phyloP scores from a whole-genome alignment of 1,140 invertebrate species.

The Andrena cerasifolii region DNA sequence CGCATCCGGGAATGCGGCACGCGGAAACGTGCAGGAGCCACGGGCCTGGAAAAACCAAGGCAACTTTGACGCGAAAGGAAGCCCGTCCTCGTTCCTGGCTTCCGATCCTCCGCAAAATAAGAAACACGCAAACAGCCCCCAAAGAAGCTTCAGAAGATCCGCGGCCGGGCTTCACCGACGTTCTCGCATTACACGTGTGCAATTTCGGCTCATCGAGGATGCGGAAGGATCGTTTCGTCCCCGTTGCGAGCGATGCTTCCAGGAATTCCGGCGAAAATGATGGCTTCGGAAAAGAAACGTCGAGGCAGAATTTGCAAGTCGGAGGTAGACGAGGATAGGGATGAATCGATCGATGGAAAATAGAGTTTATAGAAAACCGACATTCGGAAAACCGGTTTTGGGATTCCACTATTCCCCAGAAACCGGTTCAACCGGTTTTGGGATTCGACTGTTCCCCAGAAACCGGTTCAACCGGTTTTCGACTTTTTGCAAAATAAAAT shows the following conservation, averaged over 20 bases:
- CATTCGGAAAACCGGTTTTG: no score
- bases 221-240: neutral
- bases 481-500: no score
- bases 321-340: no score
- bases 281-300: no score
- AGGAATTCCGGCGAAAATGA: neutral
- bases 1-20: neutral
- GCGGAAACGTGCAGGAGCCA: neutral
- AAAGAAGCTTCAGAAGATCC: slow-evolving; percentile 39
- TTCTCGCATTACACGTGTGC: neutral
- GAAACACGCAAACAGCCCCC: slow-evolving; percentile 40
- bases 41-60: slow-evolving; percentile 2
- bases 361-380: no score
- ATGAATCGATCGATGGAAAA: no score
- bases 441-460: no score
- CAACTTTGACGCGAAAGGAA: slow-evolving; percentile 58
- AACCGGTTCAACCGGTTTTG: no score
- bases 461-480: no score
- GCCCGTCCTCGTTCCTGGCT: slow-evolving; percentile 30
- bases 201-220: slow-evolving; percentile 1
- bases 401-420: no score
- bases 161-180: neutral
- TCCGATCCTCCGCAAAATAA: slow-evolving; percentile 53
- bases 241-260: neutral
- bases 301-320: no score